Evolutionary conservation across 2,888 invertebrate species (phyloP).

Genomic region (Phymatocera aterrima): DNA sequence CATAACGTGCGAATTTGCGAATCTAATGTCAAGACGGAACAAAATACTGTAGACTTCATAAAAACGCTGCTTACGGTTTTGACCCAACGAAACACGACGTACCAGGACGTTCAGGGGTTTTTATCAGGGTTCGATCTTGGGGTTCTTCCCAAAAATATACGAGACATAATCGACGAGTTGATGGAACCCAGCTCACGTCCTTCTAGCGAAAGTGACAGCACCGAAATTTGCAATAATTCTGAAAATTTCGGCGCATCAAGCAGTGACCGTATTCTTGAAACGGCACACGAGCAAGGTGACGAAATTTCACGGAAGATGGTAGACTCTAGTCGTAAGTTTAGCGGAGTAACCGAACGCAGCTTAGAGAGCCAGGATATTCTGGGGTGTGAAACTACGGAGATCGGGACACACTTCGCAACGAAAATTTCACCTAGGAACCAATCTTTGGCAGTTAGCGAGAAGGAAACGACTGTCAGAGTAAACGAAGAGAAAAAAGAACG

Average conservation of each 20-base stretch:
- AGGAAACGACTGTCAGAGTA: constrained; percentile 20
- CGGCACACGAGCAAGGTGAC: constrained; percentile 53
- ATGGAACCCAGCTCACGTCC: constrained; percentile 51
- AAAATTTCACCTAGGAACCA: constrained; percentile 1
- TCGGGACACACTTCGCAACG: not conserved
- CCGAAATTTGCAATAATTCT: constrained; percentile 40
- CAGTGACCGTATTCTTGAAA: constrained; percentile 58
- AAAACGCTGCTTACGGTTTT: constrained; percentile 52
- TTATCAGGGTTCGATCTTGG: constrained; percentile 54
- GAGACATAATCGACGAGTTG: constrained; percentile 54
- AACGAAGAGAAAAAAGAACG: constrained; percentile 13
- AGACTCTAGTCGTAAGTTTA: constrained; percentile 4
- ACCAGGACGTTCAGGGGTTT: constrained; percentile 55
- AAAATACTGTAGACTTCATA: constrained; percentile 45
- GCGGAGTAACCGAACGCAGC: not conserved
- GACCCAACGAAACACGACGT: constrained; percentile 51
- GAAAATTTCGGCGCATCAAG: constrained; percentile 50
- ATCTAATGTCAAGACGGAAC: constrained; percentile 45
- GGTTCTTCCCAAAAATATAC: constrained; percentile 53
- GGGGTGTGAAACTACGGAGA: not conserved
- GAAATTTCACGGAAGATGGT: constrained; percentile 26
- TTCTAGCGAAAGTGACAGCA: constrained; percentile 46
- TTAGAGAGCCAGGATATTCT: not conserved
- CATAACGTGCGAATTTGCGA: constrained; percentile 45
- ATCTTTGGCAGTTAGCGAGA: constrained; percentile 4